Evolutionary conservation across 2,888 invertebrate species (phyloP).

Genomic region (Heteropelma amictum): DNA sequence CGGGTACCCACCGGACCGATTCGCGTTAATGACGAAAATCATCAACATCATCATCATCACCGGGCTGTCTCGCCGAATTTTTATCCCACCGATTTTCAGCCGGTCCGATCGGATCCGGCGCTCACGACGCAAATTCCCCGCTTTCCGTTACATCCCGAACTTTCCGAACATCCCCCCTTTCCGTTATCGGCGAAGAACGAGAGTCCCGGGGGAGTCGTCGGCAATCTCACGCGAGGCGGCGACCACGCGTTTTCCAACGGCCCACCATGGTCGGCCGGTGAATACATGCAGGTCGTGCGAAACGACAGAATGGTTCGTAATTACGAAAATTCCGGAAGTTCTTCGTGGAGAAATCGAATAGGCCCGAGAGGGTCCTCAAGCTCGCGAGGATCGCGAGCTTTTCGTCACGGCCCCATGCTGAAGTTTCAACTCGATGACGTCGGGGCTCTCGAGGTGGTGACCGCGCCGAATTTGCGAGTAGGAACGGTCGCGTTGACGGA

Average conservation of each 20-base stretch:
- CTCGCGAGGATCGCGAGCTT: background rate
- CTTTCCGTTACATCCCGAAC: constrained; percentile 18
- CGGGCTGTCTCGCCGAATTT: background rate
- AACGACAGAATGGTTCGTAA: constrained; percentile 53
- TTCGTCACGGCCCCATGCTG: background rate
- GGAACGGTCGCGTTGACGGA: background rate
- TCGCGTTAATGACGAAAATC: background rate
- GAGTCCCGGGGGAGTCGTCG: background rate
- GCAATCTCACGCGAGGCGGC: constrained; percentile 1
- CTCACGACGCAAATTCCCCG: background rate
- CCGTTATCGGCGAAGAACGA: background rate
- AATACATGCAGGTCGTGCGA: constrained; percentile 38
- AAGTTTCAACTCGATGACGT: constrained; percentile 35
- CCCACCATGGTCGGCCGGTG: background rate
- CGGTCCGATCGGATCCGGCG: constrained; percentile 20
- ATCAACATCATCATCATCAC: background rate
- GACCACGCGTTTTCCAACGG: background rate
- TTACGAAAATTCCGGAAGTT: background rate
- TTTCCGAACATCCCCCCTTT: too few relatives aligned
- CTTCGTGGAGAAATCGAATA: background rate
- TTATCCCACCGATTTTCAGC: background rate
- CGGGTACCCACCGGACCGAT: background rate
- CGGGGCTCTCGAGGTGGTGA: constrained; percentile 46
- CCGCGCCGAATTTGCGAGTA: constrained; percentile 41
- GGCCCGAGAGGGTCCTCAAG: background rate